Conservation (phyloP, 2,888 invertebrate species). For the Oasisia sp. region DNA sequence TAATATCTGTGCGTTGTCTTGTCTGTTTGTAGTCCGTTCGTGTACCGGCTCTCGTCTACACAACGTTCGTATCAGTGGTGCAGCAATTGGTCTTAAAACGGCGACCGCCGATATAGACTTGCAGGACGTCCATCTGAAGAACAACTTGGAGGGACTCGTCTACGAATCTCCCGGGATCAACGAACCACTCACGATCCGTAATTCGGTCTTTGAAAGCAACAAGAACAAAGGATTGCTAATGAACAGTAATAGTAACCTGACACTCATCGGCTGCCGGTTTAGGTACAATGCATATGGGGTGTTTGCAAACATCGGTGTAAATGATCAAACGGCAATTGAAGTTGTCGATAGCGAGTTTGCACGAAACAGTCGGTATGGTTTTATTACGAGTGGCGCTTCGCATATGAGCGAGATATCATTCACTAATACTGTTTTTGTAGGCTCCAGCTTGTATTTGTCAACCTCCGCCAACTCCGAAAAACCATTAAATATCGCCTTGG, state of each 20-base stretch:
- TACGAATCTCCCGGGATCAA: background rate
- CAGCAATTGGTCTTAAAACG: background rate
- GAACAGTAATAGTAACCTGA: background rate
- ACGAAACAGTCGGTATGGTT: background rate
- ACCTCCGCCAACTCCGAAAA: background rate
- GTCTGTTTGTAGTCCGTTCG: background rate
- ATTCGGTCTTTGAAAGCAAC: background rate
- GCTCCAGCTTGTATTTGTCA: background rate
- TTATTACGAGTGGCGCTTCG: background rate
- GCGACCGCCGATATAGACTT: background rate
- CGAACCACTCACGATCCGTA: background rate
- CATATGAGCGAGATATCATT: background rate
- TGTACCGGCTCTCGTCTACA: background rate
- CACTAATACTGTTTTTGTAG: background rate
- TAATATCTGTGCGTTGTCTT: too few relatives aligned
- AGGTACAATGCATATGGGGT: background rate
- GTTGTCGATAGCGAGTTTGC: constrained; percentile 13
- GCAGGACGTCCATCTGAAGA: background rate
- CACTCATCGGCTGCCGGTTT: background rate
- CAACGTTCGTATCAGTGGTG: background rate
- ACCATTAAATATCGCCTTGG: background rate
- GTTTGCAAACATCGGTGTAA: background rate
- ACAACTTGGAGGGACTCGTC: background rate
- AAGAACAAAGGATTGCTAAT: background rate
- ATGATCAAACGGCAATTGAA: background rate